These are phyloP conservation scores for Actinopyga echinites DNA, from an alignment of 53 echinoderm and acorn worm species.

Conservation along the genomic window DNA sequence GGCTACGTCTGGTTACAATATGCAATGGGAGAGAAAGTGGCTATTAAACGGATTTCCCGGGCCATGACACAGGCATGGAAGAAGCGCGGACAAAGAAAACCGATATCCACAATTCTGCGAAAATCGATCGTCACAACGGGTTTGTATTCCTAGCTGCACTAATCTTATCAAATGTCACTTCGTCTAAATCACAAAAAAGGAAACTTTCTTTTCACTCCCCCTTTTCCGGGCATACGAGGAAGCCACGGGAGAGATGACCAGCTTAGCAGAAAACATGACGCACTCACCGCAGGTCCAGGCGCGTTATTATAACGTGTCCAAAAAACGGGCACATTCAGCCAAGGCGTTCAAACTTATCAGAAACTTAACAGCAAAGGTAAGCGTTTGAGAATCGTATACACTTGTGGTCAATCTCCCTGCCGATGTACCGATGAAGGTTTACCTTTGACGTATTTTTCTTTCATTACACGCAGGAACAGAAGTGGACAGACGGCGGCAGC, in stretches of 20 bases:
- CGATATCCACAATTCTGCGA: not conserved
- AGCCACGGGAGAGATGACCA: not conserved
- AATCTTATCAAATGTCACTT: not conserved
- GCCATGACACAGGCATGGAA: not conserved
- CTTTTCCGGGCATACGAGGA: not conserved
- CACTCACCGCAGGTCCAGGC: not conserved
- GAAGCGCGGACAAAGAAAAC: not conserved
- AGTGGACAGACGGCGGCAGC: no score
- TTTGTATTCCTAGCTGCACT: not conserved
- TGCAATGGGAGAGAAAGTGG: not conserved
- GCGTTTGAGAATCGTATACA: no score
- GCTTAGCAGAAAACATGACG: not conserved
- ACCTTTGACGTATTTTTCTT: no score
- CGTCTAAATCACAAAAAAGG: not conserved
- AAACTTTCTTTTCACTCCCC: no score
- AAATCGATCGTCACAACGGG: conserved; percentile 3
- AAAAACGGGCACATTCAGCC: no score
- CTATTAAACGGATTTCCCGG: not conserved
- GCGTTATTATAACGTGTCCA: no score
- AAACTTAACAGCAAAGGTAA: no score
- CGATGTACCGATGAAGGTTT: no score
- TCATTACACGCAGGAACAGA: no score
- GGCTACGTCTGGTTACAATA: not conserved
- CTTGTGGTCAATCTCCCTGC: no score
- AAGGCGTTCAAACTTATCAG: no score